phyloP scores from a whole-genome alignment of 2,888 invertebrate species.

The Cactoblastis cactorum region DNA sequence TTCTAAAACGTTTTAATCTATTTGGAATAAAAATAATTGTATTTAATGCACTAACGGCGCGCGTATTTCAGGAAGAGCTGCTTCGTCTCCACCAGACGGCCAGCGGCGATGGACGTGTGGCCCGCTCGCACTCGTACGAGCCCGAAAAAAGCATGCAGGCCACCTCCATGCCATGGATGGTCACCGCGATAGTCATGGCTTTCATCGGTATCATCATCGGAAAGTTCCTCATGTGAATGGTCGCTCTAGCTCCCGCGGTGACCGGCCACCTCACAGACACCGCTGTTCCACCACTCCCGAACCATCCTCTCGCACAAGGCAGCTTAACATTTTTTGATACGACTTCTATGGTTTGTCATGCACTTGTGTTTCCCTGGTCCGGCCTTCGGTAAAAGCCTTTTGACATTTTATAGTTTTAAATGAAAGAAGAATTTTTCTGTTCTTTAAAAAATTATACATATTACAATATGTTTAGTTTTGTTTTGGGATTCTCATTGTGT shows the following conservation, averaged over 20 bases:
- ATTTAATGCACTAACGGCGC: not conserved
- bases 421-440: not conserved
- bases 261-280: slow-evolving; percentile 49
- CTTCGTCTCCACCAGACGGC: slow-evolving; percentile 77
- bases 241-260: slow-evolving; percentile 42
- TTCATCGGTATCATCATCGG: slow-evolving; percentile 88
- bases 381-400: not conserved
- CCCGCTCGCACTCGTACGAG: slow-evolving; percentile 63
- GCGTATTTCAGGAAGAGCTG: slow-evolving; percentile 79
- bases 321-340: slow-evolving; percentile 27
- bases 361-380: slow-evolving; percentile 16
- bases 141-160: slow-evolving; percentile 80
- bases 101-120: slow-evolving; percentile 52
- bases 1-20: too few relatives aligned
- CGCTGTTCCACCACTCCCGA: slow-evolving; percentile 57
- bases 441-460: too few relatives aligned
- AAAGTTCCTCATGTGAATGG: slow-evolving; percentile 89
- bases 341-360: slow-evolving; percentile 8
- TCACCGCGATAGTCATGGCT: slow-evolving; percentile 83
- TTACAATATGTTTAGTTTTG: too few relatives aligned
- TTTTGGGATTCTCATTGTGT: too few relatives aligned
- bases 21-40: too few relatives aligned
- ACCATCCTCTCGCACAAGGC: slow-evolving; percentile 42
- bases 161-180: slow-evolving; percentile 82
- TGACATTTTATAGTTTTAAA: not conserved